These are phyloP conservation scores for Trichopoda pennipes DNA, from an alignment of 2,888 invertebrate genomes.

Conservation along the genomic window DNA sequence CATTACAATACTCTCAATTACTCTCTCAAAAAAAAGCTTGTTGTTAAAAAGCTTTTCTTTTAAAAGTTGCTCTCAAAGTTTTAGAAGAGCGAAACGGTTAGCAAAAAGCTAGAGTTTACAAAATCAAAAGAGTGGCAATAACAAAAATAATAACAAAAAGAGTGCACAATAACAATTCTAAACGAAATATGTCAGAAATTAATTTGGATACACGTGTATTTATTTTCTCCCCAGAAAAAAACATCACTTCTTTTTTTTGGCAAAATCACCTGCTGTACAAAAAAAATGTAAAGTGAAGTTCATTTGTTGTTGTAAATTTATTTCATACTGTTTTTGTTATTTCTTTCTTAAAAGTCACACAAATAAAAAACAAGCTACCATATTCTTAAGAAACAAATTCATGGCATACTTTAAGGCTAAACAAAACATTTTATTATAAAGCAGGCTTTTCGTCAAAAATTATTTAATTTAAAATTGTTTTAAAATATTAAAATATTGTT, in stretches of 20 bases:
- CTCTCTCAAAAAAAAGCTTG: conserved; percentile 15
- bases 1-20: not conserved
- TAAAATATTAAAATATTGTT: not conserved
- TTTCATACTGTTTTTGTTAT: conserved; percentile 15
- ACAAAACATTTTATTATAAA: not conserved
- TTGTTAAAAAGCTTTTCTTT: not conserved
- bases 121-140: not conserved
- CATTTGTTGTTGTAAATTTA: conserved; percentile 50
- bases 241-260: conserved; percentile 26
- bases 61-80: not conserved
- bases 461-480: not conserved
- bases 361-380: conserved; percentile 6
- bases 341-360: not conserved
- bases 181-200: conserved; percentile 56
- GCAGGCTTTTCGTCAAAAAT: not conserved
- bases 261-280: conserved; percentile 40
- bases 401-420: conserved; percentile 22
- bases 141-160: conserved; percentile 25
- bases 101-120: conserved; percentile 16
- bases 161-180: conserved; percentile 57
- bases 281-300: conserved; percentile 46
- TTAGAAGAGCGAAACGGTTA: conserved; percentile 61
- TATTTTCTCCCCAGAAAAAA: conserved; percentile 43
- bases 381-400: not conserved
- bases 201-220: conserved; percentile 63